Evolutionary conservation across 2,113 vertebrate genomes (phyloP), one percentile per base, ranked within the genome.

Genomic region (Halichoeres trimaculatus): DNA sequence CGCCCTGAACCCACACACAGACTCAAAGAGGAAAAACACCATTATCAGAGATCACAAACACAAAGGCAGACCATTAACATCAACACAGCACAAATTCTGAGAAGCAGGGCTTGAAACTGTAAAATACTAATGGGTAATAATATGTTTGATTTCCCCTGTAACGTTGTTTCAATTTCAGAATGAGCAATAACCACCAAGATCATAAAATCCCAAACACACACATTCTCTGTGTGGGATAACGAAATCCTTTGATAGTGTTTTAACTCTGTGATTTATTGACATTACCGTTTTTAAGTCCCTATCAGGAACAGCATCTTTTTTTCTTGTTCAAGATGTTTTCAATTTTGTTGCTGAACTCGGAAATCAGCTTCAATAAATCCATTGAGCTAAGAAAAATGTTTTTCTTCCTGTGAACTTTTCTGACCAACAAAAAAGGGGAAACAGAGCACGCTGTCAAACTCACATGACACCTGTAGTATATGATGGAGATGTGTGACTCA

Each of bases 401-500:
- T 66, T 70, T 19, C 14, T 72, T 30, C 52, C 36, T 47, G n/a
- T 48, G 30, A 63, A 67, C 16, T 65, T 26, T 57, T 43, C 4
- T 19, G 50, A 70, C 17, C 65, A 78, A 57, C 22, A 3, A 30
- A 52, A 68, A 60, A 35, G 3, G 22, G 48, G 43, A 60, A 60
- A 35, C 7, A 69, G 0, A 34, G 35, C 23, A n/a, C 5, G 1
- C 13, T 57, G 20, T 19, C 16, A 63, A 60, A 61, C 55, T 57
- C 35, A 41, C 24, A 10, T 2, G 45, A 45, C 10, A 30, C 23
- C 24, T 54, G 59, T 1, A 23, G 26, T 23, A 26, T 23, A 57
- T 48, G 50, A 43, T 47, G 58, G n/a, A 54, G 36, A 53, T 4
- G 7, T 1, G 38, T 40, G 58, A 81, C 22, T 70, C 64, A 80